Conservation (phyloP, 2,888 invertebrate species). For the Scaptomyza flava region DNA sequence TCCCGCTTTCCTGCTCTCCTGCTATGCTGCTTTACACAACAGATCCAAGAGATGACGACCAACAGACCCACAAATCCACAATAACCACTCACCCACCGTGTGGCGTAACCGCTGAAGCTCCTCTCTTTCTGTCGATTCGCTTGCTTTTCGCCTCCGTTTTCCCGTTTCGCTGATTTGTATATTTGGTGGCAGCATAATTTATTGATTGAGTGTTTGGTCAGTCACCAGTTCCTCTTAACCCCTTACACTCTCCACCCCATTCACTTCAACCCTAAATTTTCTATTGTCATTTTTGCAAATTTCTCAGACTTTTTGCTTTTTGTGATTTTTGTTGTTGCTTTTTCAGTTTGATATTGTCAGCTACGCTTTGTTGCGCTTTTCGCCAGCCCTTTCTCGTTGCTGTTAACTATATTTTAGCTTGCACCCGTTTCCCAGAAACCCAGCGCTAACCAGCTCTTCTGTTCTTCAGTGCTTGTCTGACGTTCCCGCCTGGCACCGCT, state of each 20-base stretch:
- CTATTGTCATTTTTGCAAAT: constrained; percentile 60
- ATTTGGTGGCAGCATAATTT: constrained; percentile 78
- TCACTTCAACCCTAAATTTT: constrained; percentile 35
- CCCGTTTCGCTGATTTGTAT: constrained; percentile 69
- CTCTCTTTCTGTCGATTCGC: constrained; percentile 1
- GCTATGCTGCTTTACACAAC: not conserved
- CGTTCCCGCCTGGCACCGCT: constrained; percentile 40
- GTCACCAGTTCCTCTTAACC: constrained; percentile 26
- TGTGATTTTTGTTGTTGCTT: constrained; percentile 8
- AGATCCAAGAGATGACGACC: constrained; percentile 3
- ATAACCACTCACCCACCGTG: constrained; percentile 16
- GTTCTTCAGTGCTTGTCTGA: not conserved
- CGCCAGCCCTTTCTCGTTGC: constrained; percentile 51
- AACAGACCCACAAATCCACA: constrained; percentile 11
- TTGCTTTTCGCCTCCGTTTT: constrained; percentile 39
- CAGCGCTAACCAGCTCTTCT: constrained; percentile 6
- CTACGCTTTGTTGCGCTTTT: constrained; percentile 76
- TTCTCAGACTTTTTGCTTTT: constrained; percentile 29
- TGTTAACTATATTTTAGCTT: constrained; percentile 58
- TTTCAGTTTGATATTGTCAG: constrained; percentile 74
- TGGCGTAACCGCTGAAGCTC: not conserved
- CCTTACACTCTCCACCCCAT: constrained; percentile 1
- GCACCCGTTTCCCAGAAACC: not conserved
- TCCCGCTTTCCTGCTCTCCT: no score
- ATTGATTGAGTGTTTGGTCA: constrained; percentile 80